phyloP scores from a whole-genome alignment of 1,140 invertebrate species.

The Venturia canescens region DNA sequence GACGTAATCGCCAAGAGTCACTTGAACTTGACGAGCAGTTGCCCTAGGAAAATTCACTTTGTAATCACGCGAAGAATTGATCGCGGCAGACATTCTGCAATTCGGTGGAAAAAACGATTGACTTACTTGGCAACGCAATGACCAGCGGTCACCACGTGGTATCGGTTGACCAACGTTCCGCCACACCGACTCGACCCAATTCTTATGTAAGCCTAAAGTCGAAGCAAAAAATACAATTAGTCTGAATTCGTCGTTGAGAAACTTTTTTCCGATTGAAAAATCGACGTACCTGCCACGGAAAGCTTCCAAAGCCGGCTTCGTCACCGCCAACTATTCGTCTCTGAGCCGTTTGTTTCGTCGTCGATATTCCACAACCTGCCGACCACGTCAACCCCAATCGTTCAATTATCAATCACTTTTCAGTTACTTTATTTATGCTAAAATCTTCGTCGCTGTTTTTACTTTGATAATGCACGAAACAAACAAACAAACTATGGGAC shows the following conservation, averaged over 20 bases:
- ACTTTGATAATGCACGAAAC: background rate
- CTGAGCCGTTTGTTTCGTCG: conserved; percentile 89
- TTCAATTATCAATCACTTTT: background rate
- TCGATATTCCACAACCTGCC: conserved; percentile 90
- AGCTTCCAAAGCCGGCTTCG: conserved; percentile 94
- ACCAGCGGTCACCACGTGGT: conserved; percentile 96
- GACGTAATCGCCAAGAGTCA: conserved; percentile 95
- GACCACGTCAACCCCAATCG: background rate
- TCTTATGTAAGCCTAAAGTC: conserved; percentile 89
- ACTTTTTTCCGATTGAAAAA: conserved; percentile 34
- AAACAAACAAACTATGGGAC: conserved; percentile 24
- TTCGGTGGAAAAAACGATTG: background rate
- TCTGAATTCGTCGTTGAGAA: background rate
- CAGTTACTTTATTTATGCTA: background rate
- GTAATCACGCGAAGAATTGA: too few species aligned
- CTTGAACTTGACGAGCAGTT: conserved; percentile 91
- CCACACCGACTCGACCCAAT: conserved; percentile 95
- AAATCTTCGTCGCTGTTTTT: background rate
- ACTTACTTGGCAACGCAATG: conserved; percentile 93
- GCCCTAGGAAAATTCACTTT: conserved; percentile 78
- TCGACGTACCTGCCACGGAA: conserved; percentile 90
- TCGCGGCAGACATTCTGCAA: conserved; percentile 3
- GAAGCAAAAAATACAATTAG: conserved; percentile 45
- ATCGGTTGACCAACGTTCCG: conserved; percentile 93
- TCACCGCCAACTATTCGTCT: conserved; percentile 94